phyloP scores from a whole-genome alignment of 2,888 invertebrate species.

The Apocheima hispidaria region DNA sequence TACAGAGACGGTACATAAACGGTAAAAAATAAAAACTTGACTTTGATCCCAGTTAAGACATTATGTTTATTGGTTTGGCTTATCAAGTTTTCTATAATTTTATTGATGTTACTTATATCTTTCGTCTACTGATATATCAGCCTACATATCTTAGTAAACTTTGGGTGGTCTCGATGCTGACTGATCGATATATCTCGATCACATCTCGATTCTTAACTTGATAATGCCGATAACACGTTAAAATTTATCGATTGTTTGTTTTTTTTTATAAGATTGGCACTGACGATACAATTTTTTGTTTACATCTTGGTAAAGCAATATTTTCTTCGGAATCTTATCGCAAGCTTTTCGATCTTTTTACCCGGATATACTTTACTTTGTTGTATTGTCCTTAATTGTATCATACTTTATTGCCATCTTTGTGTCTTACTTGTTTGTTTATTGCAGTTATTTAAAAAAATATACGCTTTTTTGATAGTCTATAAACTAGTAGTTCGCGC shows the following conservation, averaged over 20 bases:
- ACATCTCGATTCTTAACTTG: constrained; percentile 54
- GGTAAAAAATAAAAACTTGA: too few species aligned
- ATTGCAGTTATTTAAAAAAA: neutral
- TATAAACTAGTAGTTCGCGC: too few species aligned
- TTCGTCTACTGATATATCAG: constrained; percentile 21
- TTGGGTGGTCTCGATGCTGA: constrained; percentile 70
- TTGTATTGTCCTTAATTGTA: neutral
- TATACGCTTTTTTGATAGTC: too few species aligned
- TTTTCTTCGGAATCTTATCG: neutral
- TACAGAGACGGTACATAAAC: too few species aligned
- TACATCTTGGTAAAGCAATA: constrained; percentile 13
- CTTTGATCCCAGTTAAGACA: neutral
- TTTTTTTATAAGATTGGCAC: constrained; percentile 37
- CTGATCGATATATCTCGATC: constrained; percentile 59
- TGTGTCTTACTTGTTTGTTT: neutral
- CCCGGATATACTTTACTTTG: neutral
- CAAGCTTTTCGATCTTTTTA: neutral
- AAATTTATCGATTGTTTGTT: constrained; percentile 49
- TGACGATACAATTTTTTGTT: constrained; percentile 37
- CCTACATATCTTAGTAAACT: constrained; percentile 32
- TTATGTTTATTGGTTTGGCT: constrained; percentile 34
- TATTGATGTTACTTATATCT: constrained; percentile 29
- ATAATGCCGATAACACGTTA: constrained; percentile 55
- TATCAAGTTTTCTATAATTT: constrained; percentile 31
- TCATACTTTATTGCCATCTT: neutral